phyloP scores from a whole-genome alignment of 1,140 invertebrate species.

The Antheraea pernyi region DNA sequence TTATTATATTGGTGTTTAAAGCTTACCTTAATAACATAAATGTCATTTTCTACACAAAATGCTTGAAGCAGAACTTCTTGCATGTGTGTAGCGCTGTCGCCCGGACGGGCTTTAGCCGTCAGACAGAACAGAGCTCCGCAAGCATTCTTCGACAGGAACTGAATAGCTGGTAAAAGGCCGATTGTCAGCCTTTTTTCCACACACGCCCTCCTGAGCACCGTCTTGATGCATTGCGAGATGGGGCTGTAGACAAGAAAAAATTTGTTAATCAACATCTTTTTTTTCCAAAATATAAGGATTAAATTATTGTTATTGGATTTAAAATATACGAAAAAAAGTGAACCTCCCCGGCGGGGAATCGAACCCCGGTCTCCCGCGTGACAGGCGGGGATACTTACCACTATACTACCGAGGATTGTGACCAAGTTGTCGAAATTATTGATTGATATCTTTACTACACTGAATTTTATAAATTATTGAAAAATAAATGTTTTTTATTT shows the following conservation, averaged over 20 bases:
- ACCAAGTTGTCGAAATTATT: background rate
- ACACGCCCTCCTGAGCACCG: constrained; percentile 80
- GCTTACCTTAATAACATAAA: constrained; percentile 83
- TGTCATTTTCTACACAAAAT: constrained; percentile 85
- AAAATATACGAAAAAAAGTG: background rate
- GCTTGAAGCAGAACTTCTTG: constrained; percentile 85
- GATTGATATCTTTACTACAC: background rate
- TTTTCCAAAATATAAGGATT: too few relatives aligned
- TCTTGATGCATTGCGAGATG: constrained; percentile 78
- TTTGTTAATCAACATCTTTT: too few relatives aligned
- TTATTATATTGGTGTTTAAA: background rate
- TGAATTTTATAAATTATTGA: background rate
- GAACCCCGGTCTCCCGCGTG: constrained; percentile 50
- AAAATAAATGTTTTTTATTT: background rate
- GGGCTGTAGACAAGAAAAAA: constrained; percentile 51
- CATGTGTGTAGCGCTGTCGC: constrained; percentile 84
- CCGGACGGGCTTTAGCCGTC: constrained; percentile 80
- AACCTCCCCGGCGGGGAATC: constrained; percentile 49
- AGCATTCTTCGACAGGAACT: constrained; percentile 80
- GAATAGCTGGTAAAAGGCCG: constrained; percentile 81
- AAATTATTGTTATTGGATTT: too few relatives aligned
- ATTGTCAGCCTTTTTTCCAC: constrained; percentile 81
- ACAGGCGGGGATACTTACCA: constrained; percentile 37
- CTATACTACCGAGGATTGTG: constrained; percentile 13
- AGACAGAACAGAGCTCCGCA: constrained; percentile 83